phyloP scores from a whole-genome alignment of 2,888 invertebrate species.

The Erpobdella octoculata region DNA sequence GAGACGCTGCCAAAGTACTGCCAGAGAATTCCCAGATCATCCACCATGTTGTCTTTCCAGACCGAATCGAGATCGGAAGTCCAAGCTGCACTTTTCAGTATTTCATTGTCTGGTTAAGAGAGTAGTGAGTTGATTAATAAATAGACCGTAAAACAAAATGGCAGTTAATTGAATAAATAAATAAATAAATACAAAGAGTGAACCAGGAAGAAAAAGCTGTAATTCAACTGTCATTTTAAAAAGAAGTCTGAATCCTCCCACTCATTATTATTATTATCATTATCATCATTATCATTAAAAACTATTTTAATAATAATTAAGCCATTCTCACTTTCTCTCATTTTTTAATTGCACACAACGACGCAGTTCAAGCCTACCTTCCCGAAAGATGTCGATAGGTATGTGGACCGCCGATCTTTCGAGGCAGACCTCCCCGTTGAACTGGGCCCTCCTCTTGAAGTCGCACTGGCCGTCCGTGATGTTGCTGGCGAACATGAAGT shows the following conservation, averaged over 20 bases:
- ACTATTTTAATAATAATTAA: not conserved
- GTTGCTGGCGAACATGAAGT: not conserved
- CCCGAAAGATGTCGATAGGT: slow-evolving; percentile 54
- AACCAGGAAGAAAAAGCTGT: no score
- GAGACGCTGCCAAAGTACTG: slow-evolving; percentile 55
- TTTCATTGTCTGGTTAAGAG: slow-evolving; percentile 54
- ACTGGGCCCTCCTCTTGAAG: not conserved
- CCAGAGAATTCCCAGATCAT: slow-evolving; percentile 53
- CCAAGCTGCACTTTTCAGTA: slow-evolving; percentile 55
- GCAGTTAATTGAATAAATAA: no score
- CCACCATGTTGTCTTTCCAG: slow-evolving; percentile 49
- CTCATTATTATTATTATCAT: no score
- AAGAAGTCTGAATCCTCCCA: no score
- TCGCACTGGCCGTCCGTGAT: not conserved
- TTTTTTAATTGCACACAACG: no score
- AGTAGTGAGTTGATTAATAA: no score
- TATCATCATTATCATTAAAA: no score
- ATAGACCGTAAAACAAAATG: not conserved
- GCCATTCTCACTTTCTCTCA: no score
- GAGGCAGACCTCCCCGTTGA: not conserved
- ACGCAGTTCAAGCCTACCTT: slow-evolving; percentile 45
- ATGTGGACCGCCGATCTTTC: slow-evolving; percentile 54
- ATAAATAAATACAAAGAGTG: no score
- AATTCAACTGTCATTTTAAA: no score
- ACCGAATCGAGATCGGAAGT: slow-evolving; percentile 50